Evolutionary conservation across 2,888 invertebrate genomes (phyloP).

Genomic region (Xestia xanthographa): DNA sequence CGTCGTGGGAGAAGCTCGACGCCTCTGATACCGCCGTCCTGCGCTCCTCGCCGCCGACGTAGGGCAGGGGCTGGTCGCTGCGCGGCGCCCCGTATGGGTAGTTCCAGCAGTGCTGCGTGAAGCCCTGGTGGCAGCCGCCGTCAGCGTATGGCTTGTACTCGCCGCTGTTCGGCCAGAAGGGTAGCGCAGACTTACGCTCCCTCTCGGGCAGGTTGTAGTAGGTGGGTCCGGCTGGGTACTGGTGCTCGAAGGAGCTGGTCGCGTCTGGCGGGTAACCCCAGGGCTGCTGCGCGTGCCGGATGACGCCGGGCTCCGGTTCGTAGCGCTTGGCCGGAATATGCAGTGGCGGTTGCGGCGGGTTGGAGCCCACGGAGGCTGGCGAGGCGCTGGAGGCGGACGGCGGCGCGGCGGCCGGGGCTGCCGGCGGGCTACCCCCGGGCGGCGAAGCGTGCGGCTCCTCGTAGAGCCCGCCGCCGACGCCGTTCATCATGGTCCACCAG

Average conservation of each 20-base stretch:
- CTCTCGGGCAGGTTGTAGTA: conserved; percentile 94
- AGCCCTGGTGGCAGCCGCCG: conserved; percentile 92
- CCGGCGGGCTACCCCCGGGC: conserved; percentile 91
- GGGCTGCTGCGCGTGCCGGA: conserved; percentile 94
- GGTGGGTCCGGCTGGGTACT: conserved; percentile 92
- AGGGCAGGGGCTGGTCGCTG: conserved; percentile 92
- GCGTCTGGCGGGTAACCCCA: conserved; percentile 94
- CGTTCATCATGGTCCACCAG: conserved; percentile 96
- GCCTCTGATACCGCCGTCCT: conserved; percentile 92
- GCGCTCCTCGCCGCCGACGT: conserved; percentile 93
- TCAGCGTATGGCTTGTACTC: conserved; percentile 92
- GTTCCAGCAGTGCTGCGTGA: conserved; percentile 94
- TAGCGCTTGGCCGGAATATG: conserved; percentile 97
- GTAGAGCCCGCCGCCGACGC: conserved; percentile 94
- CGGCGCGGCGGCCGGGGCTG: conserved; percentile 93
- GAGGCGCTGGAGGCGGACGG: conserved; percentile 90
- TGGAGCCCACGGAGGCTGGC: conserved; percentile 92
- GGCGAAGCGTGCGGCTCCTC: conserved; percentile 93
- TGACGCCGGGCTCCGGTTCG: conserved; percentile 93
- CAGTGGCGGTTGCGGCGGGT: conserved; percentile 94
- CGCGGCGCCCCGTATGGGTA: conserved; percentile 92
- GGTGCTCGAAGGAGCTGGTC: conserved; percentile 92
- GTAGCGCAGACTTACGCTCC: conserved; percentile 91
- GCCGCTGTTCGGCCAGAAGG: conserved; percentile 93
- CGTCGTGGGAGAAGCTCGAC: conserved; percentile 93